Evolutionary conservation across 2,113 vertebrate genomes (phyloP).

Genomic region (Neogobius melanostomus): DNA sequence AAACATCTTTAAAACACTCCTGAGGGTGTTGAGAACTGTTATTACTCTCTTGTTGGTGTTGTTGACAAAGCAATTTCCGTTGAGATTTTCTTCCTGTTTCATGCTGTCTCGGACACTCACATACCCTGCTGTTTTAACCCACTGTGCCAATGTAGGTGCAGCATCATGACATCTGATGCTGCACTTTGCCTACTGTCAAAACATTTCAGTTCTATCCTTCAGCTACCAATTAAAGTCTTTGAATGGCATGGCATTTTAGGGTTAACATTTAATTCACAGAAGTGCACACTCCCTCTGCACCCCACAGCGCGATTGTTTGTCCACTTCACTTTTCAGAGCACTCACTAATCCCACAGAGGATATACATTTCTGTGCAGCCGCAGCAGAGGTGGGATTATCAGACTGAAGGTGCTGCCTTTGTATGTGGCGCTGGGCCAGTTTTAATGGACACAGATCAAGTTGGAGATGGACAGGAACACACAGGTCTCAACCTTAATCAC

Average conservation of each 20-base stretch:
- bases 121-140: constrained; percentile 12
- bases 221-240: too few relatives aligned
- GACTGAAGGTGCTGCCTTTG: constrained; percentile 16
- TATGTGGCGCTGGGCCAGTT: constrained; percentile 10
- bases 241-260: too few relatives aligned
- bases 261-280: too few relatives aligned
- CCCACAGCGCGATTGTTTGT: too few relatives aligned
- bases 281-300: too few relatives aligned
- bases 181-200: background rate
- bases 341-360: constrained; percentile 28
- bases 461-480: constrained; percentile 13
- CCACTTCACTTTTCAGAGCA: too few relatives aligned
- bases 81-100: constrained; percentile 28
- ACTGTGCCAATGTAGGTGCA: background rate
- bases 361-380: constrained; percentile 41
- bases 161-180: background rate
- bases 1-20: too few relatives aligned
- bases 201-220: background rate
- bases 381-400: constrained; percentile 15
- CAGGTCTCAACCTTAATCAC: constrained; percentile 19
- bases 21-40: background rate
- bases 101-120: constrained; percentile 4
- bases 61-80: constrained; percentile 38
- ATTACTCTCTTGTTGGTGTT: constrained; percentile 30
- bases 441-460: constrained; percentile 26